phyloP scores from a whole-genome alignment of 2,888 invertebrate species.

The Brassicogethes aeneus region DNA sequence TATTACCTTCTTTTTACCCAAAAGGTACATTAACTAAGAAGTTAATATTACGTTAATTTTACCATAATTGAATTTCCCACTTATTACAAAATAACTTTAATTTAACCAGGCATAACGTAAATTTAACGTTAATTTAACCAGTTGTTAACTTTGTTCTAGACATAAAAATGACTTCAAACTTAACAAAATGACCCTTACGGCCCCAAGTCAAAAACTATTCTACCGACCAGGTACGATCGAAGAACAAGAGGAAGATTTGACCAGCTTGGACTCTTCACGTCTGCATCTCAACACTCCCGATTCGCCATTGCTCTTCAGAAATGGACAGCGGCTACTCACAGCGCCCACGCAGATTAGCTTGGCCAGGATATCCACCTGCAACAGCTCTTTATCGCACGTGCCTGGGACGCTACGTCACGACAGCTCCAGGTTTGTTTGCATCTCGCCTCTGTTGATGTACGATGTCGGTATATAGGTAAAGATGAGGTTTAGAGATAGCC shows the following conservation, averaged over 20 bases:
- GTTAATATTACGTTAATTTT: too few relatives aligned
- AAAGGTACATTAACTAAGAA: too few relatives aligned
- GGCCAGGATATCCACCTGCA: conserved; percentile 20
- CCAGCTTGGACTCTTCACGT: conserved; percentile 9
- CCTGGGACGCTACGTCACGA: conserved; percentile 15
- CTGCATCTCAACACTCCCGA: conserved; percentile 13
- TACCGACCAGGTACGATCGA: conserved; percentile 20
- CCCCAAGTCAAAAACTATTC: conserved; percentile 17
- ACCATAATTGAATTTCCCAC: too few relatives aligned
- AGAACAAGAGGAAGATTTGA: conserved; percentile 19
- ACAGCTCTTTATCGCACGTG: conserved; percentile 21
- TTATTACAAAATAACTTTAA: too few relatives aligned
- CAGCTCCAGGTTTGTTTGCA: conserved; percentile 18
- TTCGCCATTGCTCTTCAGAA: conserved; percentile 13
- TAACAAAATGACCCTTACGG: conserved; percentile 5
- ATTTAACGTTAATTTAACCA: too few relatives aligned
- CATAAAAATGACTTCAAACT: too few relatives aligned
- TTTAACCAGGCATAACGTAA: too few relatives aligned
- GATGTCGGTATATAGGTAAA: too few relatives aligned
- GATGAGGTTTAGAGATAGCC: too few relatives aligned
- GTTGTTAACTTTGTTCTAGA: too few relatives aligned
- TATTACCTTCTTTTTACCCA: too few relatives aligned
- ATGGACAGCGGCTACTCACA: conserved; percentile 11
- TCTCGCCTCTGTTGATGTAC: too few relatives aligned
- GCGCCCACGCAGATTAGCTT: conserved; percentile 23